These are phyloP conservation scores for Scomberomorus guttatus DNA, from an alignment of 2,797 vertebrate genomes.

Conservation along the genomic window DNA sequence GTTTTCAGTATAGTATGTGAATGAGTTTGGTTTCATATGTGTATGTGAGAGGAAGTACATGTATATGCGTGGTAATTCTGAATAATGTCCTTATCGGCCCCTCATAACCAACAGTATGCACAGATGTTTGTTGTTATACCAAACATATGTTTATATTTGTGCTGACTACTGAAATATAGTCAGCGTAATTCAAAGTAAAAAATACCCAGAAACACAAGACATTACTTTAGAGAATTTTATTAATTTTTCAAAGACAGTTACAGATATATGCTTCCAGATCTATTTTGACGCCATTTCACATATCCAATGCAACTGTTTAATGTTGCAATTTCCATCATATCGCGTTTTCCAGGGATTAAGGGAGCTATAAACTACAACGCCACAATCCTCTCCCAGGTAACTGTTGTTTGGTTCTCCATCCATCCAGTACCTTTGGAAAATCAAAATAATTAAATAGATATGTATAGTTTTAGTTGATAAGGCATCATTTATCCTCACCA, in stretches of 20 bases:
- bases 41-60: too few relatives aligned
- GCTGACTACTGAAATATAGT: too few relatives aligned
- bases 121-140: too few relatives aligned
- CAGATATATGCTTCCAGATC: neutral
- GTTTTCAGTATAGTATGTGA: too few relatives aligned
- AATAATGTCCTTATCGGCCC: too few relatives aligned
- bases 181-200: neutral
- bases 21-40: too few relatives aligned
- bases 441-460: neutral
- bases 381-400: slow-evolving; percentile 39
- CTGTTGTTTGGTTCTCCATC: slow-evolving; percentile 33
- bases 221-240: neutral
- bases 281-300: slow-evolving; percentile 47
- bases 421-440: slow-evolving; percentile 58
- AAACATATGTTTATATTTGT: too few relatives aligned
- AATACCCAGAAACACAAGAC: neutral
- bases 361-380: accelerated
- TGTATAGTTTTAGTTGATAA: too few relatives aligned
- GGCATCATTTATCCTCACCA: neutral
- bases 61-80: too few relatives aligned
- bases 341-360: slow-evolving; percentile 40
- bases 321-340: neutral
- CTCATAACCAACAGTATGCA: too few relatives aligned
- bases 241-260: neutral
- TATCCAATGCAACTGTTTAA: neutral